A percentile compares a stretch with the other conserved stretches of the same genome.
Conservation (phyloP, 2,797 vertebrate genomes). For the Percopsis omiscomaycus region DNA sequence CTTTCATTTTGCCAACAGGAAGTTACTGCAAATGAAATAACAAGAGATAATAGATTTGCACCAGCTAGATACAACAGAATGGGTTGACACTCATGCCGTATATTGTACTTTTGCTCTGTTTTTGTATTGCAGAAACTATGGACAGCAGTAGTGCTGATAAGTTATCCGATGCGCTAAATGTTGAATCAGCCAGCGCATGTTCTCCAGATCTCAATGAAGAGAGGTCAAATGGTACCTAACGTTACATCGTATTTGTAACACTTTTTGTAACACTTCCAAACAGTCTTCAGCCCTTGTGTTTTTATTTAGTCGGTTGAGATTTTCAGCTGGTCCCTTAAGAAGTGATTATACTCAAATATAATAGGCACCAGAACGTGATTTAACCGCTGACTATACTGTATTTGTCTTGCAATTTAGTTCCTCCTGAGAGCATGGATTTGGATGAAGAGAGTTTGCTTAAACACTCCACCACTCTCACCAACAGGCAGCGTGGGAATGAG, state of each 20-base stretch:
- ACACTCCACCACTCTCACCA: slow-evolving; percentile 91
- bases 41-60: slow-evolving; percentile 30
- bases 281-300: neutral
- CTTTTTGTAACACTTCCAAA: neutral
- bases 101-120: neutral
- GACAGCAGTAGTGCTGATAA: slow-evolving; percentile 55
- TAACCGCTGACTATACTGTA: neutral
- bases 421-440: slow-evolving; percentile 60
- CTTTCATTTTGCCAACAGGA: slow-evolving; percentile 77
- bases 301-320: too few species aligned
- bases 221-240: slow-evolving; percentile 37
- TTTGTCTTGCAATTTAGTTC: slow-evolving; percentile 16
- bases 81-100: too few species aligned
- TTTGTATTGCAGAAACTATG: slow-evolving; percentile 57
- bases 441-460: slow-evolving; percentile 75
- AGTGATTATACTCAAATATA: too few species aligned
- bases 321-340: too few species aligned
- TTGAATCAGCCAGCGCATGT: slow-evolving; percentile 22
- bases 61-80: neutral
- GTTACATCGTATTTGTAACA: neutral
- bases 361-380: too few species aligned
- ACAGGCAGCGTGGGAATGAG: slow-evolving; percentile 94
- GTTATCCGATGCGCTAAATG: slow-evolving; percentile 36
- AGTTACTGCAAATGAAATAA: slow-evolving; percentile 58
- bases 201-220: slow-evolving; percentile 40